Percentiles rank a stretch among this genome's conserved stretches.
These are phyloP conservation scores for Atherinosoma microstoma DNA, from an alignment of 2,797 vertebrate species.

Conservation along the genomic window DNA sequence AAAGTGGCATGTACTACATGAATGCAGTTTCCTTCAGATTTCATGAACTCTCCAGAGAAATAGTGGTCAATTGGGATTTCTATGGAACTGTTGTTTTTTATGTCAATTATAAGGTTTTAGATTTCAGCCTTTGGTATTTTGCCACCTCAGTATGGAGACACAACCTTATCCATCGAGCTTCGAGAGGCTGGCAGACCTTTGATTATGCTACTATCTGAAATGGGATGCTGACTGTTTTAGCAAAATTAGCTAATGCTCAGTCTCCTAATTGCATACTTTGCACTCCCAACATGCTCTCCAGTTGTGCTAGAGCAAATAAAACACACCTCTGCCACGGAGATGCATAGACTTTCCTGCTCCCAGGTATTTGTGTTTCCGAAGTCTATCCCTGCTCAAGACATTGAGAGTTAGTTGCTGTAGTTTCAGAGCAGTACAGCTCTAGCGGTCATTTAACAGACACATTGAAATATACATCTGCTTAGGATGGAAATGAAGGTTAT, in stretches of 20 bases:
- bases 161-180: constrained; percentile 55
- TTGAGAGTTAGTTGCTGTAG: background rate
- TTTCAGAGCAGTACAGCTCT: background rate
- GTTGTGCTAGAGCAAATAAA: constrained; percentile 34
- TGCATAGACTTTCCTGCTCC: background rate
- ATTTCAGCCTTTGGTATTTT: constrained; percentile 57
- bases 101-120: constrained; percentile 58
- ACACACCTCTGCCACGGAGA: background rate
- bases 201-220: constrained; percentile 65
- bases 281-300: constrained; percentile 28
- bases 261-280: constrained; percentile 33
- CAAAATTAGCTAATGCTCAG: constrained; percentile 33
- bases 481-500: constrained; percentile 10
- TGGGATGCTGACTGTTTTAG: constrained; percentile 57
- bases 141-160: constrained; percentile 40
- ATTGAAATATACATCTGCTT: background rate
- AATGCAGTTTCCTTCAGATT: constrained; percentile 1
- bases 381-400: background rate
- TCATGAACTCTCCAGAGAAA: constrained; percentile 24
- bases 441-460: background rate
- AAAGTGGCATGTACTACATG: background rate
- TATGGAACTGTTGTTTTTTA: constrained; percentile 34
- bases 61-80: constrained; percentile 42
- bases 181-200: constrained; percentile 49
- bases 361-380: background rate